Conservation (phyloP, 2,797 vertebrate genomes). For the Parauchenoglanis ngamensis region DNA sequence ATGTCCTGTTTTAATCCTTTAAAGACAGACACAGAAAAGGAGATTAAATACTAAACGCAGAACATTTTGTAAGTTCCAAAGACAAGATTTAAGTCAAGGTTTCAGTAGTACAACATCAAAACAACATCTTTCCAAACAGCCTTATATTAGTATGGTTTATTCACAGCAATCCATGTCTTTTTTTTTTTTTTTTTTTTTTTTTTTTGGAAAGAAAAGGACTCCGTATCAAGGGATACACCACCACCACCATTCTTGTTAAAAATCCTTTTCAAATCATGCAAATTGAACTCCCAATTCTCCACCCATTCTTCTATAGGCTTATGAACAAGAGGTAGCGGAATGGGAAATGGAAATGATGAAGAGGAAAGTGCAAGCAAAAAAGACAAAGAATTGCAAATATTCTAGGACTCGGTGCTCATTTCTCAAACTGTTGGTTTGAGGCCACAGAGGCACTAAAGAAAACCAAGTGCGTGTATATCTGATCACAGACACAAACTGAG, state of each 20-base stretch:
- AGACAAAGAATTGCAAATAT: constrained; percentile 43
- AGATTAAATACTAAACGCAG: neutral
- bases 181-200: neutral
- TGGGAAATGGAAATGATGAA: neutral
- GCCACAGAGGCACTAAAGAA: constrained; percentile 25
- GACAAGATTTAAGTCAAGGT: neutral
- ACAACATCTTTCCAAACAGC: constrained; percentile 3
- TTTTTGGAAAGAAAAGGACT: constrained; percentile 1
- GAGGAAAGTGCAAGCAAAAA: neutral
- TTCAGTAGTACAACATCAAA: neutral
- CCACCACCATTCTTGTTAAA: constrained; percentile 6
- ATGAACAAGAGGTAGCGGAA: neutral
- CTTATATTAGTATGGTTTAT: constrained; percentile 4
- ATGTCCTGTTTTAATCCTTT: neutral
- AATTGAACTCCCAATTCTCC: constrained; percentile 41
- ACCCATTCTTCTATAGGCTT: constrained; percentile 1
- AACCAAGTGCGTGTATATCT: neutral
- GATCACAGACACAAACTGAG: constrained; percentile 7
- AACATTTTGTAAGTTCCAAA: neutral
- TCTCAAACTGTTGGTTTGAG: constrained; percentile 29
- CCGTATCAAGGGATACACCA: neutral
- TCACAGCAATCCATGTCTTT: neutral
- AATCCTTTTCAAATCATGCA: constrained; percentile 37
- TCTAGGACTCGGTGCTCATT: constrained; percentile 46
- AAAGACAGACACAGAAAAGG: constrained; percentile 2